These are phyloP conservation scores for Saxicola maurus DNA, from an alignment of 2,797 vertebrate species.

Conservation along the genomic window DNA sequence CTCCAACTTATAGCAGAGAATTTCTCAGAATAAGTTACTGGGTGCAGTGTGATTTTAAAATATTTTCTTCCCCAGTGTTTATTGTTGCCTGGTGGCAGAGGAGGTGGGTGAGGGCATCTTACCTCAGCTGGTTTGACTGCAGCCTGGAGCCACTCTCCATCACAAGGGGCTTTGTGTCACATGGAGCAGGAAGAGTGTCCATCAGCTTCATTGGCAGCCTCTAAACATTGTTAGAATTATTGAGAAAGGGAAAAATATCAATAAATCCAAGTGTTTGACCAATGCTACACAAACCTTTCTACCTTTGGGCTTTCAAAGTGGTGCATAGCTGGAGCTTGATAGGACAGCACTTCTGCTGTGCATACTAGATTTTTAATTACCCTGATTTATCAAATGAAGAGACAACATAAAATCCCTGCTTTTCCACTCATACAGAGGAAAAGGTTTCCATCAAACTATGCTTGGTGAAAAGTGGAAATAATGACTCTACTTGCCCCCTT, in stretches of 20 bases:
- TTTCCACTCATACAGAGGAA: not conserved
- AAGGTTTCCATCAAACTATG: not conserved
- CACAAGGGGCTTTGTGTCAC: not conserved
- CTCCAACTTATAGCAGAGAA: not conserved
- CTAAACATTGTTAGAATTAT: not conserved
- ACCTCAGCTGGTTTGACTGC: not conserved
- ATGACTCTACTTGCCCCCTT: not conserved
- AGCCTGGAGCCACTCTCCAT: not conserved
- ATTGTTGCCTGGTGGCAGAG: not conserved
- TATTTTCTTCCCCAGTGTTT: not conserved
- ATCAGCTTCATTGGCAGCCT: not conserved
- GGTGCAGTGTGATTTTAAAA: not conserved
- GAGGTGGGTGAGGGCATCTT: not conserved
- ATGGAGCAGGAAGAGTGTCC: not conserved
- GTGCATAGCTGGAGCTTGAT: not conserved
- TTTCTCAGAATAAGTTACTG: not conserved
- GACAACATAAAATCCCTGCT: not conserved
- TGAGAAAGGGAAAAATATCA: not conserved
- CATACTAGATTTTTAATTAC: not conserved
- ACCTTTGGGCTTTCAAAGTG: not conserved
- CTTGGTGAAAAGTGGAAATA: not conserved
- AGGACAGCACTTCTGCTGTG: not conserved
- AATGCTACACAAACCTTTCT: not conserved
- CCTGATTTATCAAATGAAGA: not conserved
- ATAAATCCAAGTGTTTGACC: not conserved